Evolutionary conservation across 1,140 invertebrate genomes (phyloP).

Genomic region (Gonatopus flavifemur): DNA sequence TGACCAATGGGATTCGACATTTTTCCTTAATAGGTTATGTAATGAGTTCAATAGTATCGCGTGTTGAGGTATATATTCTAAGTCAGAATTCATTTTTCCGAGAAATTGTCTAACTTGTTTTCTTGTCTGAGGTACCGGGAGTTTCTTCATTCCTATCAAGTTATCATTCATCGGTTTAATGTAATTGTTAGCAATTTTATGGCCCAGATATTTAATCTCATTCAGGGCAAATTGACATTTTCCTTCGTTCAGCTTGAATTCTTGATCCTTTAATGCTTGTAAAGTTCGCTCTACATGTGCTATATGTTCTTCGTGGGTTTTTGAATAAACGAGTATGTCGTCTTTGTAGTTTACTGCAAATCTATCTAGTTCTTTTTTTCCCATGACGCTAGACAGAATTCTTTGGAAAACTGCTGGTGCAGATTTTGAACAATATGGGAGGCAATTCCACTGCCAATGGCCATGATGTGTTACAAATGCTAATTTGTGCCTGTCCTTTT

Average conservation of each 20-base stretch:
- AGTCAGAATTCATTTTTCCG: constrained; percentile 22
- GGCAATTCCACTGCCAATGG: neutral
- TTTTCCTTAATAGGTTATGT: neutral
- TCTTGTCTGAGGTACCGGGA: neutral
- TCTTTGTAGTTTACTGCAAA: neutral
- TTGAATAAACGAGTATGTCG: neutral
- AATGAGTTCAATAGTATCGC: neutral
- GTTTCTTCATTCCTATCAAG: too few relatives aligned
- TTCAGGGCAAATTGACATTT: too few relatives aligned
- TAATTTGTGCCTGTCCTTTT: neutral
- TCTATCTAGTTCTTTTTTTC: neutral
- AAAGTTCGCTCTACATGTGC: neutral
- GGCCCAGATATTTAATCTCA: too few relatives aligned
- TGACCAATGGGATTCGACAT: neutral
- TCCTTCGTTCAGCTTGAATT: neutral
- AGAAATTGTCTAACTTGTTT: constrained; percentile 10
- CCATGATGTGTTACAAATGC: neutral
- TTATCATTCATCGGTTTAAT: too few relatives aligned
- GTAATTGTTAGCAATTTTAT: too few relatives aligned
- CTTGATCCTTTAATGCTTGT: neutral
- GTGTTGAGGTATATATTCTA: constrained; percentile 10
- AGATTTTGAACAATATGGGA: too few relatives aligned
- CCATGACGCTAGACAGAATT: neutral
- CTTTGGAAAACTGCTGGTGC: neutral
- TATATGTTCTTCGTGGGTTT: neutral